Evolutionary conservation across 2,113 vertebrate species (phyloP).

Genomic region (Sitta europaea): DNA sequence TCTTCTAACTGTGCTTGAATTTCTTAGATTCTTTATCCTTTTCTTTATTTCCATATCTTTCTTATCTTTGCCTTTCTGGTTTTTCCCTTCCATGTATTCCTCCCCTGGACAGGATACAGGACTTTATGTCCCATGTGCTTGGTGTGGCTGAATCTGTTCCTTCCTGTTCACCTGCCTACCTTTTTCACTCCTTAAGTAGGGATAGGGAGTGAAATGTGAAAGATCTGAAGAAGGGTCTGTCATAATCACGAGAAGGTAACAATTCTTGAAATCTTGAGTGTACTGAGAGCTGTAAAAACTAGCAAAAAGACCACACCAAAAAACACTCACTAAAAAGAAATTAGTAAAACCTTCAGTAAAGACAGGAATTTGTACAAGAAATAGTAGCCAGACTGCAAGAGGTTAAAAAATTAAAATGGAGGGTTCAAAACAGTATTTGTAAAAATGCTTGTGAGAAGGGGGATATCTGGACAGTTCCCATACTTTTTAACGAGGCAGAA

Average conservation of each 20-base stretch:
- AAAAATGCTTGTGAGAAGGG: not conserved
- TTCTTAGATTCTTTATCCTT: not conserved
- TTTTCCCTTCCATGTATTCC: not conserved
- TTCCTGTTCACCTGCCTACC: not conserved
- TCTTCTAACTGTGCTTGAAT: not conserved
- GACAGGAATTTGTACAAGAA: not conserved
- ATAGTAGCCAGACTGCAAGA: not conserved
- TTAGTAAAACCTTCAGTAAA: not conserved
- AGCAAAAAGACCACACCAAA: not conserved
- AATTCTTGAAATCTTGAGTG: not conserved
- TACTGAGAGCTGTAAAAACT: not conserved
- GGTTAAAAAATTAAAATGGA: not conserved
- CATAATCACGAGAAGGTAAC: not conserved
- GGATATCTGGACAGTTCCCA: not conserved
- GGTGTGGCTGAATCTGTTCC: not conserved
- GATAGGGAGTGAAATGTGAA: not conserved
- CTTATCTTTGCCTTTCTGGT: not conserved
- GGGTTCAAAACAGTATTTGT: not conserved
- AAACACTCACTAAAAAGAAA: not conserved
- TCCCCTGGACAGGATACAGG: not conserved
- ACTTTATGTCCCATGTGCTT: not conserved
- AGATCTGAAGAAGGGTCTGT: not conserved
- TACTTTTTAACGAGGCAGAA: not conserved
- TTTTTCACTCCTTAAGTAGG: not conserved
- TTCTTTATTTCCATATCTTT: not conserved